Base-by-base conservation (phyloP, 2,888 invertebrate species). In the Euphydryas editha region DNA sequence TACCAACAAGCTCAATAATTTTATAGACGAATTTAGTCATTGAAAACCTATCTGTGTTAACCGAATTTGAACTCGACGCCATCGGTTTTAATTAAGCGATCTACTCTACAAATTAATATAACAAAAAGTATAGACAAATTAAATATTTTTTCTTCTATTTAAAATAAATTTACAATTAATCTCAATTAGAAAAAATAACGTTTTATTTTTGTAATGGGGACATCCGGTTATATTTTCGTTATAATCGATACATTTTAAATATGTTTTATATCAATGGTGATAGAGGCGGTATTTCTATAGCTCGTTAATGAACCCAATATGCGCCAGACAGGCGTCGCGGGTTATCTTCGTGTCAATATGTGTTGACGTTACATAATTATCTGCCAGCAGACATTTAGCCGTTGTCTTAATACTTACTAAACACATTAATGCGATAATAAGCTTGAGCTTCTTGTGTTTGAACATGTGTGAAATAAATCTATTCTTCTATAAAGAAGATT, bases 301-400 rank as follows among this genome's bases (percentile, higher is more conserved):
- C 63, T 37, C 17, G 36, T 57, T 59, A 60, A 65, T 57, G 56
- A 61, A 65, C 65, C 57, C 55, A 62, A 67, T 57, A 66, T 65
- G 60, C 47, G 67, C 64, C 70, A 72, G 72, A 69, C 72, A n/a
- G 68, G 71, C 59, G 62, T 36, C 71, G 42, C 20, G 65, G 75
- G 75, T 74, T 75, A 73, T 64, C 64, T 42, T 17, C 17, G 17
- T 54, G 54, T 72, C 71, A 57, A 46, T 59, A 47, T 59, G 36
- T 56, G 20, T 37, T 65, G 65, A 65, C 66, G 65, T 59, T 67
- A 57, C 59, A 59, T 73, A 44, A 69, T 68, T 67, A 64, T 65
- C 58, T 39, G 37, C 44, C 46, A 60, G 44, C 60, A 65, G 65
- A 68, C 65, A 54, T 51, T 63, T 59, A 63, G 56, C 59, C 67